phyloP scores from a whole-genome alignment of 2,113 vertebrate genomes.

The Calyptommatus sinebrachiatus region DNA sequence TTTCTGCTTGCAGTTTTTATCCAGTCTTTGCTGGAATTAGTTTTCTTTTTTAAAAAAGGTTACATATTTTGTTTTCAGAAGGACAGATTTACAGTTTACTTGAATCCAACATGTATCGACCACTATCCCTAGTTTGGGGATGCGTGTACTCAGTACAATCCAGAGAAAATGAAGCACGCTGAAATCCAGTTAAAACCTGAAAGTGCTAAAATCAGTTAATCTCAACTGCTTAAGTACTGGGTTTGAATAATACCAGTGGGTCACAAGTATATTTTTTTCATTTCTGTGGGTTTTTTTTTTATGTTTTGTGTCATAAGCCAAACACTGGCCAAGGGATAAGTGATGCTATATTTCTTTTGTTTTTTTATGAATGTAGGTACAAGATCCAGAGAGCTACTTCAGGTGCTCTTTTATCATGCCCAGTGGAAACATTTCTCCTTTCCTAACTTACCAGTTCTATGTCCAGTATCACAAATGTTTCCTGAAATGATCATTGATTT shows the following conservation, averaged over 20 bases:
- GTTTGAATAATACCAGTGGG: not conserved
- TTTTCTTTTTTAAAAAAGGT: conserved; percentile 26
- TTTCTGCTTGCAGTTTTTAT: conserved; percentile 29
- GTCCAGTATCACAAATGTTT: not conserved
- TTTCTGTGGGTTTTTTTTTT: not conserved
- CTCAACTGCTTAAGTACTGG: not conserved
- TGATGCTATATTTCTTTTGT: not conserved
- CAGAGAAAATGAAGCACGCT: not conserved
- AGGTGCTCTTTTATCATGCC: not conserved
- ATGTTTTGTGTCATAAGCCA: not conserved
- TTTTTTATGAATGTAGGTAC: not conserved
- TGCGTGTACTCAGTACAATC: not conserved
- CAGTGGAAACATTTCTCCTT: not conserved
- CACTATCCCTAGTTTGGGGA: not conserved
- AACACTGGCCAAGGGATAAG: not conserved
- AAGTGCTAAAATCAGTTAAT: not conserved
- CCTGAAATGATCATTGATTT: not conserved
- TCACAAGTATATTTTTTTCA: not conserved
- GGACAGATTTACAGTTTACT: conserved; percentile 22
- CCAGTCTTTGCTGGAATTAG: not conserved
- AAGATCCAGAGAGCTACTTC: conserved; percentile 12
- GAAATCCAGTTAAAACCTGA: not conserved
- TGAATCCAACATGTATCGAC: conserved; percentile 10
- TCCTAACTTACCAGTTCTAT: not conserved
- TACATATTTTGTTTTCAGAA: conserved; percentile 39